A percentile compares a stretch with the other conserved stretches of the same genome.
phyloP scores from a whole-genome alignment of 2,888 invertebrate genomes.

The Orchesellides sinensis region DNA sequence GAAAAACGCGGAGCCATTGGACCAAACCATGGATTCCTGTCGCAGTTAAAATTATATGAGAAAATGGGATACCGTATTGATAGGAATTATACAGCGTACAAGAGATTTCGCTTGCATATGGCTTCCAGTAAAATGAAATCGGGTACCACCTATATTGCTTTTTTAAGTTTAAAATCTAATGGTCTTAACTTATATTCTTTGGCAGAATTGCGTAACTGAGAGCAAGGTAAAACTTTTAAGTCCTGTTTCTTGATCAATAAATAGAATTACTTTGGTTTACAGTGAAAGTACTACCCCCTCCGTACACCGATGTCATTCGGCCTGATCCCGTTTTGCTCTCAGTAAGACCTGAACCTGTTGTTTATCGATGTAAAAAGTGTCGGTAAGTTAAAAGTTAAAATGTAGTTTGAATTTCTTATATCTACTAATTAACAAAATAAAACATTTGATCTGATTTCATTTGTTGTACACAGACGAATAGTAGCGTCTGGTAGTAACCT shows the following conservation, averaged over 20 bases:
- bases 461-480: conserved; percentile 83
- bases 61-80: conserved; percentile 87
- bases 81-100: conserved; percentile 80
- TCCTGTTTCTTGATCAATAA: not conserved
- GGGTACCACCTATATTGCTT: conserved; percentile 77
- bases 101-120: conserved; percentile 85
- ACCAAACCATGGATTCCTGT: conserved; percentile 89
- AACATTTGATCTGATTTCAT: too few species aligned
- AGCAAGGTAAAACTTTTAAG: too few species aligned
- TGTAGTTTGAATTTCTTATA: not conserved
- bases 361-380: conserved; percentile 90
- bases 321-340: conserved; percentile 87
- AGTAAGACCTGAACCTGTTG: conserved; percentile 88
- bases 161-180: too few species aligned
- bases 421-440: too few species aligned
- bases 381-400: conserved; percentile 77
- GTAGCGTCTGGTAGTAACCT: conserved; percentile 90
- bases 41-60: conserved; percentile 87
- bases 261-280: too few species aligned
- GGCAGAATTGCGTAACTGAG: too few species aligned
- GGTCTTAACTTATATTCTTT: too few species aligned
- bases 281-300: conserved; percentile 90
- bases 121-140: conserved; percentile 89
- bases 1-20: conserved; percentile 77
- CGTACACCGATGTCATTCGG: conserved; percentile 86